Evolutionary conservation across 2,797 vertebrate genomes (phyloP).

Genomic region (Lutjanus campechanus): DNA sequence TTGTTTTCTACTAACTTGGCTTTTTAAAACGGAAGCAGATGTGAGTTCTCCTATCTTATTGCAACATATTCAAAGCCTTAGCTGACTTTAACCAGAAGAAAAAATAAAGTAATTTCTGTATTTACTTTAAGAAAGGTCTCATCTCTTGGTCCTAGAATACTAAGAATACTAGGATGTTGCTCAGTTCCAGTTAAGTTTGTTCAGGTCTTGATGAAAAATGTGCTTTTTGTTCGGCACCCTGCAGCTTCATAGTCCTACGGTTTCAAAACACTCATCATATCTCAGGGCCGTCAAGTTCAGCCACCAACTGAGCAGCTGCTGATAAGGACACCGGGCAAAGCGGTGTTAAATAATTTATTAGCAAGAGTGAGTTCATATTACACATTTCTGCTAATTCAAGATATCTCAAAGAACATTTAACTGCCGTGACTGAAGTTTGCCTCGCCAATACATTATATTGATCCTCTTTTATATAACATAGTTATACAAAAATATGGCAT

Average conservation of each 20-base stretch:
- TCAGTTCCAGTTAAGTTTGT: background rate
- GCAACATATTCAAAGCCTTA: background rate
- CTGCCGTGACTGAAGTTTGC: too few species aligned
- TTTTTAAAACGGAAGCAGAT: background rate
- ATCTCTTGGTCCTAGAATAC: background rate
- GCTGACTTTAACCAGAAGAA: background rate
- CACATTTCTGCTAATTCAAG: background rate
- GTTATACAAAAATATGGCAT: background rate
- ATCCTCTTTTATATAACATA: too few species aligned
- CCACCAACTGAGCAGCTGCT: background rate
- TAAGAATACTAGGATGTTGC: background rate
- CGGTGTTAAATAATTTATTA: background rate
- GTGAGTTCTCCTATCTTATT: background rate
- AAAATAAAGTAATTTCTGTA: background rate
- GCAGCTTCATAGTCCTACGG: constrained; percentile 14
- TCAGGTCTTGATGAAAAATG: constrained; percentile 8
- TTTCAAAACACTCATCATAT: background rate
- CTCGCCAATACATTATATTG: too few species aligned
- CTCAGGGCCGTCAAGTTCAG: background rate
- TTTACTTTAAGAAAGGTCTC: too few species aligned
- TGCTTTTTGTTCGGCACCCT: constrained; percentile 4
- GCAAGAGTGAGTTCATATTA: background rate
- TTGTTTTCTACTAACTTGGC: background rate
- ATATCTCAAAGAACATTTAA: background rate
- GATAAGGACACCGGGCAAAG: background rate